A percentile compares a stretch with the other conserved stretches of the same genome.
Evolutionary conservation across 2,888 invertebrate species (phyloP).

Genomic region (Heliconius charithonia): DNA sequence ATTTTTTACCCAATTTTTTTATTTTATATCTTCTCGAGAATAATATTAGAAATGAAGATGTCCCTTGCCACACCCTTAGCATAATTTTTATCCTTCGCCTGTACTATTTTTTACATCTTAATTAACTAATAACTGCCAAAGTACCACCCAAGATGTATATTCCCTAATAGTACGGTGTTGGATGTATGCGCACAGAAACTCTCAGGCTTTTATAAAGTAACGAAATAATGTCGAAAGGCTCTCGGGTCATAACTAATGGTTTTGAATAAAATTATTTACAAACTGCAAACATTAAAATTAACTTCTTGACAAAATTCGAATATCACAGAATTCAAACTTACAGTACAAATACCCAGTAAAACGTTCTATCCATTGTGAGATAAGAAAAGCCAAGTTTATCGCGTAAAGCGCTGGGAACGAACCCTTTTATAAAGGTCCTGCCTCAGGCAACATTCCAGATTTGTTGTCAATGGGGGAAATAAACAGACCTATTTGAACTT

Average conservation of each 20-base stretch:
- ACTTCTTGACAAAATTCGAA: background rate
- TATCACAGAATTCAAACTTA: background rate
- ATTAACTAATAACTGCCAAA: no score
- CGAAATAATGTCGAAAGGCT: no score
- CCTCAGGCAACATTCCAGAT: conserved; percentile 33
- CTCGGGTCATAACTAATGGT: background rate
- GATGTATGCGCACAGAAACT: no score
- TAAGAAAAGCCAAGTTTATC: conserved; percentile 35
- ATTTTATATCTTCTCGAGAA: no score
- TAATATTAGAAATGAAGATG: no score
- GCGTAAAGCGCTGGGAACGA: conserved; percentile 20
- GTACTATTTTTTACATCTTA: no score
- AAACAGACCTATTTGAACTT: conserved; percentile 35
- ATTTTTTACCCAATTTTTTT: no score
- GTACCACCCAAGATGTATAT: no score
- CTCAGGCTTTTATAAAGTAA: no score
- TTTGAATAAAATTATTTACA: background rate
- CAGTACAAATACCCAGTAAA: conserved; percentile 7
- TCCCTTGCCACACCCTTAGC: no score
- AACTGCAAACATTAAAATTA: background rate
- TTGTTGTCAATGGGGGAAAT: conserved; percentile 29
- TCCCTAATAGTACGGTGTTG: no score
- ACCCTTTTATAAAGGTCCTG: conserved; percentile 33
- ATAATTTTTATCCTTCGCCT: no score
- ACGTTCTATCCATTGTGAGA: conserved; percentile 29